Base-by-base conservation (phyloP, 2,888 invertebrate genomes). In the Lagria hirta region DNA sequence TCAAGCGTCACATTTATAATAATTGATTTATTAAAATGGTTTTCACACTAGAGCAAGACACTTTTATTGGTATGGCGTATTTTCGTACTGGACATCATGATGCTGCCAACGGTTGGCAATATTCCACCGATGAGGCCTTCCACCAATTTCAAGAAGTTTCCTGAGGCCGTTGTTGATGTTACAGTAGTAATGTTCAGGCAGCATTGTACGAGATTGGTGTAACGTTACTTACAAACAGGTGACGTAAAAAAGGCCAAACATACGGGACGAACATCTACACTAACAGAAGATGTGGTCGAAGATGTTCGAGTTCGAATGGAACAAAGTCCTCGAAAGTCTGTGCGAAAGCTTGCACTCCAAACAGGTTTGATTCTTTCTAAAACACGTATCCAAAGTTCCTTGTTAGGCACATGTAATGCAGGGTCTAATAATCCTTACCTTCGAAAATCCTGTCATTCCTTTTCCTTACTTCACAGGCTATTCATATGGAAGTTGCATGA, bases 61-160 rank as follows among this genome's bases (percentile, higher is more conserved):
- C 20, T 20, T 20, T 20, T 20, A 20, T 20, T 20, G 20, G 20
- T 7, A 20, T 20, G 20, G 20, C 20, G 6, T 20, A 20, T 5
- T 6, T 20, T 20, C 7, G 20, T 5, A 20, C 6, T 7, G 20
- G 6, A 20, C 6, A 6, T 20, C 20, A 20, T 20, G 20, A 20
- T 7, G 5, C 20, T 6, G 20, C 7, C 7, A 20, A 6, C 20
- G 20, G 20, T 20, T 20, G 20, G 20, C 20, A 7, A 20, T 20
- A 20, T 7, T 20, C 20, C 20, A 20, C 7, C 7, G 20, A 20
- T 6, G 5, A 5, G 6, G 7, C 20, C 7, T 20, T 20, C 6
- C 20, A 20, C 20, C n/a, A n/a, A n/a, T n/a, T n/a, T n/a, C n/a
- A n/a, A n/a, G n/a, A n/a, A n/a, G n/a, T n/a, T n/a, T n/a, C n/a